Evolutionary conservation across 2,888 invertebrate species (phyloP).

Genomic region (Ariolimax columbianus): DNA sequence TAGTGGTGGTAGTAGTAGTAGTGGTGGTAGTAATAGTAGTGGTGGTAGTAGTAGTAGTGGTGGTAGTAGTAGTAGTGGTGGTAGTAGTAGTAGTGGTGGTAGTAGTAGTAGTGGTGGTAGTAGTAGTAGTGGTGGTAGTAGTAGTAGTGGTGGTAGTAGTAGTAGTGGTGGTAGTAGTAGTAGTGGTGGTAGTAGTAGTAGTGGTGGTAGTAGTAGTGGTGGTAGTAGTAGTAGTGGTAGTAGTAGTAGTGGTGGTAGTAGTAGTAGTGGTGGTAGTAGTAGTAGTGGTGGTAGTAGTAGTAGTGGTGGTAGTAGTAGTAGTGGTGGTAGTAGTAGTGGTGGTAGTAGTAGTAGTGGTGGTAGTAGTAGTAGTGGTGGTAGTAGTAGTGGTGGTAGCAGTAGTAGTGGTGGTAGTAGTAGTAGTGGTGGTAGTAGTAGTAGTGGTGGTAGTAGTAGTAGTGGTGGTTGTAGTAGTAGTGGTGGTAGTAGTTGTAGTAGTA

Average conservation of each 20-base stretch:
- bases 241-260: conserved; percentile 31
- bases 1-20: no score
- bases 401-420: no score
- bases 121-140: no score
- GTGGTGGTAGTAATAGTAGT: no score
- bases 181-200: conserved; percentile 20
- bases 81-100: no score
- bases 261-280: conserved; percentile 41
- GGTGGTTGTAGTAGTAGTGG: no score
- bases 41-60: no score
- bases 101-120: no score
- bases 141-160: background rate
- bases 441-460: no score
- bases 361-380: conserved; percentile 11
- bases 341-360: conserved; percentile 23
- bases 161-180: background rate
- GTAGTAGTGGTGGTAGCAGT: background rate
- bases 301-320: conserved; percentile 40
- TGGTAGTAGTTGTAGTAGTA: no score
- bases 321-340: conserved; percentile 14
- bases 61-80: no score
- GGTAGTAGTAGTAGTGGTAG: conserved; percentile 16
- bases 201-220: conserved; percentile 20
- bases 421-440: no score
- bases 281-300: conserved; percentile 30